A percentile compares a stretch with the other conserved stretches of the same genome.
These are phyloP conservation scores for Rhinophrynus dorsalis DNA, from an alignment of 2,797 vertebrate genomes.

Conservation along the genomic window DNA sequence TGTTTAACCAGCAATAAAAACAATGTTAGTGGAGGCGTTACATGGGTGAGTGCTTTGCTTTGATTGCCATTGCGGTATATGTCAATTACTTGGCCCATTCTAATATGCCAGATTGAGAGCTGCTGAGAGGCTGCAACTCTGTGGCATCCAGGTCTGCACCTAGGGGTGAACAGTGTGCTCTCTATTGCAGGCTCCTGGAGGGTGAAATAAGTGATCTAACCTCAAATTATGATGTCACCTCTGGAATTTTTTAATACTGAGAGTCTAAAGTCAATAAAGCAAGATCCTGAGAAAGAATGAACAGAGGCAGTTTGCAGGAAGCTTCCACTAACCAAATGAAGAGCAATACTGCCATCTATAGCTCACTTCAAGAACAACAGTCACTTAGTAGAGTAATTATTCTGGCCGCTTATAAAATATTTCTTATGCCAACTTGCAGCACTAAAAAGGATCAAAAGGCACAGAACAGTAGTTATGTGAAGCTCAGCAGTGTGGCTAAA, in stretches of 20 bases:
- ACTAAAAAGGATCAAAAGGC: too few relatives aligned
- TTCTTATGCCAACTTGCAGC: too few relatives aligned
- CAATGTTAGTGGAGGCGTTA: conserved; percentile 15
- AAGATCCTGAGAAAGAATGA: conserved; percentile 31
- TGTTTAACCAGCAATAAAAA: conserved; percentile 7
- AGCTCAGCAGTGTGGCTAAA: too few relatives aligned
- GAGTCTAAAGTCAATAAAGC: conserved; percentile 34
- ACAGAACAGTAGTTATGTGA: too few relatives aligned
- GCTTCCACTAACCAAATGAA: neutral
- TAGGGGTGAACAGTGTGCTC: conserved; percentile 46
- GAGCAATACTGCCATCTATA: conserved; percentile 45
- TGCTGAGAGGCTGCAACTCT: conserved; percentile 26
- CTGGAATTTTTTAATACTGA: conserved; percentile 50
- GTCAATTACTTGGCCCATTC: conserved; percentile 32
- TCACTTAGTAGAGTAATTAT: too few relatives aligned
- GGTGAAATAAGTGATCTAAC: conserved; percentile 47
- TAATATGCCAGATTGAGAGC: conserved; percentile 32
- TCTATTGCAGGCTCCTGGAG: conserved; percentile 48
- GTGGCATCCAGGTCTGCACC: conserved; percentile 39
- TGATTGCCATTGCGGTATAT: conserved; percentile 35
- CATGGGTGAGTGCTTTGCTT: conserved; percentile 45
- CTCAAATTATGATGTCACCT: conserved; percentile 50
- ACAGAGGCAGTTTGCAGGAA: neutral
- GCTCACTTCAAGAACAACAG: neutral
- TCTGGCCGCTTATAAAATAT: too few relatives aligned